These are phyloP conservation scores for Alectura lathami DNA, from an alignment of 2,113 vertebrate species.

Conservation along the genomic window DNA sequence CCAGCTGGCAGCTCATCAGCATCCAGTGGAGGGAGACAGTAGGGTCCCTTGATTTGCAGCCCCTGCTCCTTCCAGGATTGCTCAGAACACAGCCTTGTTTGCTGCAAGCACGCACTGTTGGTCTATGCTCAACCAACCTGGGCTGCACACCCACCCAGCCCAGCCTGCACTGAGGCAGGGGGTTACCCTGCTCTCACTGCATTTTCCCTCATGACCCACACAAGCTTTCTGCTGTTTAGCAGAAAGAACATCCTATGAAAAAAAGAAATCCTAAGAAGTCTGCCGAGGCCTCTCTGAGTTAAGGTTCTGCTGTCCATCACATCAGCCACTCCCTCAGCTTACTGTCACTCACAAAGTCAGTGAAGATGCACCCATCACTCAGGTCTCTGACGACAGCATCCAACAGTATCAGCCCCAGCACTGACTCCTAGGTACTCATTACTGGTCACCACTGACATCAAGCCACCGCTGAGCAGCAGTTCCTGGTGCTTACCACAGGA, in stretches of 20 bases:
- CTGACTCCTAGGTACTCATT: background rate
- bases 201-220: background rate
- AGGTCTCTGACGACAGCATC: background rate
- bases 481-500: background rate
- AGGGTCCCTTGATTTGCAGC: background rate
- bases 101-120: background rate
- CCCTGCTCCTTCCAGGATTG: background rate
- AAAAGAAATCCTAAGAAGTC: background rate
- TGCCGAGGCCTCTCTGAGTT: background rate
- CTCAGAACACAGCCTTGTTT: background rate
- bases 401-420: background rate
- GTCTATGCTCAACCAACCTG: too few relatives aligned
- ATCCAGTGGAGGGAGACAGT: accelerated
- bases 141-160: background rate
- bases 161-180: background rate
- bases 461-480: background rate
- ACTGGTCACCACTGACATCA: background rate
- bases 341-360: background rate
- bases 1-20: background rate
- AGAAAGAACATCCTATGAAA: too few relatives aligned
- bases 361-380: background rate
- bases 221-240: background rate
- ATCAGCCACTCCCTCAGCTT: background rate
- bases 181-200: background rate
- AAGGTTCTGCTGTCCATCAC: background rate